phyloP scores from a whole-genome alignment of 1,140 invertebrate genomes.

The Drosophila simulans region DNA sequence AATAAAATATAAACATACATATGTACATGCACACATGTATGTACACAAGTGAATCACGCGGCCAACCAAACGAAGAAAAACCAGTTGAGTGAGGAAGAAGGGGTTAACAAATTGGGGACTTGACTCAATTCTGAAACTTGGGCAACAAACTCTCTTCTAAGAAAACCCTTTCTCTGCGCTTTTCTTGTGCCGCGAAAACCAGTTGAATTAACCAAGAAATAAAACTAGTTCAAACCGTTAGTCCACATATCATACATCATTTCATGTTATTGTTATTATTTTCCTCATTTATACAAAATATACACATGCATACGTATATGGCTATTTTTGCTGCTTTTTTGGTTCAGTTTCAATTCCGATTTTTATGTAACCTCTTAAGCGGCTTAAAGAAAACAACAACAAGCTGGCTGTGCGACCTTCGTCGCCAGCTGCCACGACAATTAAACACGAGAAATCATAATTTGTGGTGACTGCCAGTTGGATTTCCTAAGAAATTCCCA shows the following conservation, averaged over 20 bases:
- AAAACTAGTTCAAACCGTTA: slow-evolving; percentile 26
- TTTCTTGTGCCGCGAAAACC: slow-evolving; percentile 8
- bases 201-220: slow-evolving; percentile 21
- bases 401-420: slow-evolving; percentile 22
- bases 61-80: slow-evolving; percentile 6
- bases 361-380: slow-evolving; percentile 52
- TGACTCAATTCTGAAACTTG: slow-evolving; percentile 30
- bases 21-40: background rate
- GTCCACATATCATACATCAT: slow-evolving; percentile 2
- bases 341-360: slow-evolving; percentile 33
- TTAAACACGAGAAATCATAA: slow-evolving; percentile 48
- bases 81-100: slow-evolving; percentile 15
- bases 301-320: background rate
- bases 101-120: slow-evolving; percentile 13
- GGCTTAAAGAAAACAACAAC: slow-evolving; percentile 39
- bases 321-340: slow-evolving; percentile 1
- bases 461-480: slow-evolving; percentile 27
- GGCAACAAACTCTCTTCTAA: slow-evolving; percentile 17
- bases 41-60: slow-evolving; percentile 28
- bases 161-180: slow-evolving; percentile 31
- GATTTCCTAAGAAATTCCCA: slow-evolving; percentile 49
- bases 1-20: background rate
- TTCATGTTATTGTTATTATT: slow-evolving; percentile 3
- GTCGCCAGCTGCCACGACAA: slow-evolving; percentile 33
- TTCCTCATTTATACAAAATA: background rate